phyloP scores from a whole-genome alignment of 2,888 invertebrate genomes.

The Mesorhabditis belari region DNA sequence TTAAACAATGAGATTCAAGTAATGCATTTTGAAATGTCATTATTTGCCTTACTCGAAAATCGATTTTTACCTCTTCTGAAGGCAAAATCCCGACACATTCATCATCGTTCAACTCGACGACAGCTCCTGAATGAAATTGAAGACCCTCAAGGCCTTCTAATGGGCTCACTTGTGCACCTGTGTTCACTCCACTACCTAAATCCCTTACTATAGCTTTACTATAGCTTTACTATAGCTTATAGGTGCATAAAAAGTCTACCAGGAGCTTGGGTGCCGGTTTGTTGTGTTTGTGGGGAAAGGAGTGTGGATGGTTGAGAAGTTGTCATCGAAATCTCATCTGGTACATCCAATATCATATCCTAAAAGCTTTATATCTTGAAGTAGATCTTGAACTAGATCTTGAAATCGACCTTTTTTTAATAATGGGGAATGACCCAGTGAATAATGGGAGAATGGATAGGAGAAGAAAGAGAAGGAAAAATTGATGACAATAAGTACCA shows the following conservation, averaged over 20 bases:
- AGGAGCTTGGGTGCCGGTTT: slow-evolving; percentile 8
- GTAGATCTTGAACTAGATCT: too few relatives aligned
- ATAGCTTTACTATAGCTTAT: too few relatives aligned
- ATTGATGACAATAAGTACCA: too few relatives aligned
- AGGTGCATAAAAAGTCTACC: too few relatives aligned
- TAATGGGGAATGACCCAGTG: too few relatives aligned
- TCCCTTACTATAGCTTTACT: too few relatives aligned
- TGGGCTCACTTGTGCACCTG: neutral
- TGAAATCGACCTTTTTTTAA: too few relatives aligned
- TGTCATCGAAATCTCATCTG: slow-evolving; percentile 14
- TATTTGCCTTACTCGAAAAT: too few relatives aligned
- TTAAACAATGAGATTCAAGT: too few relatives aligned
- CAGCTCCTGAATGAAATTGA: slow-evolving; percentile 18
- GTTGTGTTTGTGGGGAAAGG: slow-evolving; percentile 15
- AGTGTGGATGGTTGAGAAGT: slow-evolving; percentile 3
- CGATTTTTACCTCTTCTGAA: slow-evolving; percentile 60
- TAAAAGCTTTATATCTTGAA: neutral
- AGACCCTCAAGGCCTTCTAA: slow-evolving; percentile 5
- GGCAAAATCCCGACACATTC: slow-evolving; percentile 81
- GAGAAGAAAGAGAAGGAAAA: too few relatives aligned
- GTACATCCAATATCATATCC: slow-evolving; percentile 14
- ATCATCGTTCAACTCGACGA: slow-evolving; percentile 67
- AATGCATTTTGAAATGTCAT: too few relatives aligned
- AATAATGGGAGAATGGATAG: too few relatives aligned
- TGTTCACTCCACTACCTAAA: neutral